Evolutionary conservation across 1,140 invertebrate genomes (phyloP).

Genomic region (Plutomurus gul): DNA sequence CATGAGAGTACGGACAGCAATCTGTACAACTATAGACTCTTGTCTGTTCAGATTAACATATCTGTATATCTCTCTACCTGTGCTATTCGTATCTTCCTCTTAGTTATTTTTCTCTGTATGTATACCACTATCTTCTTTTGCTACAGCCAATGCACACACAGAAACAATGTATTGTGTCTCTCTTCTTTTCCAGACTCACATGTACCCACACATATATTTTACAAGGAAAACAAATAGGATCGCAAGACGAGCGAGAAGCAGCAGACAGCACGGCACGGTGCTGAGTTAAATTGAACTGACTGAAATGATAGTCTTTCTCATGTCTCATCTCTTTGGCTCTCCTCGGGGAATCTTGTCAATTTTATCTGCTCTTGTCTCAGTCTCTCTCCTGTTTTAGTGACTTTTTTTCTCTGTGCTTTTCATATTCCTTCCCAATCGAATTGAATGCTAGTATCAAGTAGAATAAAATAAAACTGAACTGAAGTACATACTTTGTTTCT

Average conservation of each 20-base stretch:
- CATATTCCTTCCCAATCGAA: no score
- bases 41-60: conserved; percentile 2
- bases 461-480: no score
- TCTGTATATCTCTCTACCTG: neutral
- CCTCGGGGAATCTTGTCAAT: conserved; percentile 23
- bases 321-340: neutral
- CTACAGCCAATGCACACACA: no score
- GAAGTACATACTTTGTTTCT: conserved; percentile 13
- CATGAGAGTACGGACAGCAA: neutral
- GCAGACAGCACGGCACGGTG: neutral
- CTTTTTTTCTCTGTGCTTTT: conserved; percentile 7
- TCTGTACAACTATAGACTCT: conserved; percentile 4
- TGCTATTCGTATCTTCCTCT: neutral
- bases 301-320: conserved; percentile 20
- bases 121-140: no score
- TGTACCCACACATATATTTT: no score
- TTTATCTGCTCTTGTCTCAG: neutral
- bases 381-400: conserved; percentile 4
- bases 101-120: no score
- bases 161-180: no score
- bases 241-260: neutral
- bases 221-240: neutral
- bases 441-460: no score
- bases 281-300: conserved; percentile 3
- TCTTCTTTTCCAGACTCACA: no score